Evolutionary conservation across 2,888 invertebrate species (phyloP), one percentile per base, ranked within the genome.

Genomic region (Drosophila greeni): DNA sequence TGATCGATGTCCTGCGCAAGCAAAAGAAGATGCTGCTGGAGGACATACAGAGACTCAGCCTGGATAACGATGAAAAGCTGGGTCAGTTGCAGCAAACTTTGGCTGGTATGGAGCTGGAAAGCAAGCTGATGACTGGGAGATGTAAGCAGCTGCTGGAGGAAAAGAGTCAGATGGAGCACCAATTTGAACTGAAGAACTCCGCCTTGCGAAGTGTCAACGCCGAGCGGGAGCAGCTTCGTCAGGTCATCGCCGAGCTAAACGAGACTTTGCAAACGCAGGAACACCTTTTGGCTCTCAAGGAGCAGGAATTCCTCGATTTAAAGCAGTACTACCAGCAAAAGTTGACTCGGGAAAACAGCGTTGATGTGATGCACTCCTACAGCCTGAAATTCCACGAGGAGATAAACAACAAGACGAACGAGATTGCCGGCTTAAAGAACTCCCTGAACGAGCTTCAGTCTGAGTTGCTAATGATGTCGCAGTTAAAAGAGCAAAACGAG

Each of bases 1-100:
- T 88, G 2, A 88, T 87, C 16, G 77, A 83, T 4, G 83, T 88
- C 26, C 72, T 88, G 11, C 85, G 89, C 4, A 86, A 78, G 53
- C 88, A 88, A 51, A 88, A 88, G 51, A 83, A 82, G 18, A 65
- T 72, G 14, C 72, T 88, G 0, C 70, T 88, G 4, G 79, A 72
- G 6, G 89, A 88, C 29, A 67, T 88, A 8, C 77, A 82, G 39
- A 69, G 71, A 5, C 52, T 86, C 8, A 81, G 81, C 7, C 65
- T 76, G 5, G 86, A 88, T 23, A 83, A 84, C 39, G 87, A 87
- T 37, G 81, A 74, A 3, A 81, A 85, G 40, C 66, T 87, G 1
- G 31, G 76, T 20, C 72, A 85, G 23, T n/a, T 88, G 42, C 87
- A 88, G 43, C 74, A 71, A 11, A 77, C 76, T 9, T 43, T 85